phyloP scores from a whole-genome alignment of 2,888 invertebrate genomes.

The Lasioglossum leucozonium region DNA sequence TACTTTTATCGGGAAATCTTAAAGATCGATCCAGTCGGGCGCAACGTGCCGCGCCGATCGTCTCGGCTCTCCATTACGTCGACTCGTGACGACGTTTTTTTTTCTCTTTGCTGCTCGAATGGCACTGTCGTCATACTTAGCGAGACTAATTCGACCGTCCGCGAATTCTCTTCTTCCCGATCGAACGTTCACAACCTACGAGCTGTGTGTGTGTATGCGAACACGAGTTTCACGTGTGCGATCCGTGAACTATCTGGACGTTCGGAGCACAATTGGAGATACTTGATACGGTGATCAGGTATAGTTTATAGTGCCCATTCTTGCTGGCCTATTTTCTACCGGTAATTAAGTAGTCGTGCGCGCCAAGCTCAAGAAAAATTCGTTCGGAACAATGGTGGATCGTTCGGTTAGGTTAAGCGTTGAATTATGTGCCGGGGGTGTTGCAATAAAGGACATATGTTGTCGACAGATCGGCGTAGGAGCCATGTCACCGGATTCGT shows the following conservation, averaged over 20 bases:
- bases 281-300: too few relatives aligned
- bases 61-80: constrained; percentile 31
- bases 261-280: too few relatives aligned
- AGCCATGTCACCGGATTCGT: constrained; percentile 79
- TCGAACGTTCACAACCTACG: background rate
- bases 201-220: background rate
- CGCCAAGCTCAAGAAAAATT: background rate
- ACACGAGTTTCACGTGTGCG: background rate
- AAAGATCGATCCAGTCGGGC: constrained; percentile 65
- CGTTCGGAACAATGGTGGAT: constrained; percentile 6
- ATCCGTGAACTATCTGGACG: too few relatives aligned
- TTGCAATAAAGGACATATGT: constrained; percentile 14
- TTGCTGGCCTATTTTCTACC: too few relatives aligned
- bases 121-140: background rate
- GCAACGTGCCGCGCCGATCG: constrained; percentile 56
- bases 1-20: constrained; percentile 68
- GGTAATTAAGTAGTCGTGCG: background rate
- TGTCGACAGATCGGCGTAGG: constrained; percentile 70
- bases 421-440: background rate
- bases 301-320: too few relatives aligned
- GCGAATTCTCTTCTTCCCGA: background rate
- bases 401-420: background rate
- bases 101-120: background rate
- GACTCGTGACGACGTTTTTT: background rate
- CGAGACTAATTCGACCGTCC: background rate